Evolutionary conservation across 2,888 invertebrate genomes (phyloP), one percentile per base, ranked within the genome.

Genomic region (Tipula lateralis): DNA sequence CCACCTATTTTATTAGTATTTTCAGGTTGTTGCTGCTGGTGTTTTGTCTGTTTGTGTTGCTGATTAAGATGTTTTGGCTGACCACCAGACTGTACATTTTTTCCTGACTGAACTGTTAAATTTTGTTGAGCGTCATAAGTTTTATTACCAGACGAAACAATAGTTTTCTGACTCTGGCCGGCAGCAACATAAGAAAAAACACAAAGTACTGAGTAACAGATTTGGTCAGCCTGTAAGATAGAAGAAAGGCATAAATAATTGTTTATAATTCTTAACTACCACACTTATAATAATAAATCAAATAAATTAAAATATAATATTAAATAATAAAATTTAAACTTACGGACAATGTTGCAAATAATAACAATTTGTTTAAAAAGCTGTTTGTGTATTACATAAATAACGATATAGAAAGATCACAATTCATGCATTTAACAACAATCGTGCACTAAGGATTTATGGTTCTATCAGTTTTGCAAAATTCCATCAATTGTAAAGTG

Each of bases 131-230:
- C 88, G 0, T 88, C 89, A 86, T 89, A 84, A 30, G 85, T 88
- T 87, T 92, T 92, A 66, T 9, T 24, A 24, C 24, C 66, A 13
- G 66, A 9, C 24, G 66, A 9, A 6, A 24, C 66, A 66, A 66
- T 2, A 66, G 66, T 6, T 89, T 93, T 93, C 88, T 95, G 94
- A 87, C 95, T 95, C 87, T 94, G 93, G 0, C 97, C 97, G 85
- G 99, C 99, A 86, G 99, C 99, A 89, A 99, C 94, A 92, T 99
- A 99, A 84, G 99, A 99, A 92, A 99, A 99, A 87, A 99, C 98
- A 92, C 99, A 99, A 87, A 99, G 93, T 86, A 99, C 99, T 87
- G 99, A 97, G 91, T 99, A 99, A 91, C 99, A 99, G 89, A 99
- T 99, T 91, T 99, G 98, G 91, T 99, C 98, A 89, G 99, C 98